Conservation (phyloP, 2,888 invertebrate genomes). For the Asteroscopus sphinx region DNA sequence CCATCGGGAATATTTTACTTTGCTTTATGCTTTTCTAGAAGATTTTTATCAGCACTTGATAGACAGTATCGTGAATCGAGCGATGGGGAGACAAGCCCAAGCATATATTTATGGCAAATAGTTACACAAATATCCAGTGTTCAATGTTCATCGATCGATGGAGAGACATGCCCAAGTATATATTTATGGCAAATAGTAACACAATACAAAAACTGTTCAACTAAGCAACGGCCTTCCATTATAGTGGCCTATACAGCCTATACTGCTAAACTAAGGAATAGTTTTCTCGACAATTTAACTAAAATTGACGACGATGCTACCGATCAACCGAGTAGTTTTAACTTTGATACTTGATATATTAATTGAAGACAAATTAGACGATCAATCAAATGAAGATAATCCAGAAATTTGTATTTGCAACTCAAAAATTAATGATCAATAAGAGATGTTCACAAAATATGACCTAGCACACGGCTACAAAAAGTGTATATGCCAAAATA, state of each 20-base stretch:
- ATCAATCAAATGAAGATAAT: not conserved
- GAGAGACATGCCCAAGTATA: slow-evolving; percentile 21
- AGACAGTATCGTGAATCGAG: slow-evolving; percentile 40
- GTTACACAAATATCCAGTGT: too few relatives aligned
- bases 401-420: not conserved
- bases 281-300: too few relatives aligned
- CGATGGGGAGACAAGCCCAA: slow-evolving; percentile 23
- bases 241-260: too few relatives aligned
- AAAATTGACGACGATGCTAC: slow-evolving; percentile 18
- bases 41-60: slow-evolving; percentile 39
- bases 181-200: slow-evolving; percentile 40
- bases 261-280: slow-evolving; percentile 5
- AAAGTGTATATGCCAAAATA: too few relatives aligned
- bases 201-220: slow-evolving; percentile 18
- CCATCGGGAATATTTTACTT: slow-evolving; percentile 28
- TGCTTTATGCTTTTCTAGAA: slow-evolving; percentile 19
- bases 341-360: slow-evolving; percentile 6
- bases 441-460: too few relatives aligned
- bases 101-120: slow-evolving; percentile 39
- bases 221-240: not conserved
- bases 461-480: too few relatives aligned
- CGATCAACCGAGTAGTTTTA: slow-evolving; percentile 18
- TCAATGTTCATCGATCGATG: too few relatives aligned
- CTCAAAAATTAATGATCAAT: too few relatives aligned
- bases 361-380: not conserved